A percentile compares a stretch with the other conserved stretches of the same genome.
Conservation (phyloP, 2,797 vertebrate species). For the Sebastes itinus region DNA sequence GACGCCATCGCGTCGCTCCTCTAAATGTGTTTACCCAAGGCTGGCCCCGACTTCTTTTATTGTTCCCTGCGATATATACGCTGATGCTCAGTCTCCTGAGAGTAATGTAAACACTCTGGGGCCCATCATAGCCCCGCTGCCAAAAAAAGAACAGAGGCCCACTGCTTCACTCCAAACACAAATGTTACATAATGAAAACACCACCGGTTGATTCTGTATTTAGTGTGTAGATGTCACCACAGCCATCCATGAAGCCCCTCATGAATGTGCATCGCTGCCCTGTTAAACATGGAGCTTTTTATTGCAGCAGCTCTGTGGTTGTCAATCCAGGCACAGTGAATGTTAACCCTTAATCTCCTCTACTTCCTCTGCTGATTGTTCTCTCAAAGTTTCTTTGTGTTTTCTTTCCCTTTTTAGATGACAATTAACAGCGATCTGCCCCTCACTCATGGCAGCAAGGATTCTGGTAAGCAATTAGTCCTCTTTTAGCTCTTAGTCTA, state of each 20-base stretch:
- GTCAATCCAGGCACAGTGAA: neutral
- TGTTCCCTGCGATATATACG: slow-evolving; percentile 44
- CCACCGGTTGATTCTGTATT: slow-evolving; percentile 22
- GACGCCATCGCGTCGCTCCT: slow-evolving; percentile 46
- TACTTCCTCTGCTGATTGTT: slow-evolving; percentile 11
- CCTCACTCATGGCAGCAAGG: slow-evolving; percentile 45
- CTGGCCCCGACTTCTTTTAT: slow-evolving; percentile 62
- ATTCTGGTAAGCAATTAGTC: slow-evolving; percentile 68
- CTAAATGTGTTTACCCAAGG: slow-evolving; percentile 70
- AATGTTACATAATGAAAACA: slow-evolving; percentile 70
- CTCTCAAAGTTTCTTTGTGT: slow-evolving; percentile 28
- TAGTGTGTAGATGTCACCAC: slow-evolving; percentile 21
- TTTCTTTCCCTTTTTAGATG: slow-evolving; percentile 43
- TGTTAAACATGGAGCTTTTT: slow-evolving; percentile 15
- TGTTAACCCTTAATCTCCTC: slow-evolving; percentile 19
- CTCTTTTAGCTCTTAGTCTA: neutral
- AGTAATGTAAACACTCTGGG: slow-evolving; percentile 71
- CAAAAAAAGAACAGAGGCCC: slow-evolving; percentile 69
- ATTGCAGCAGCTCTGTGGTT: neutral
- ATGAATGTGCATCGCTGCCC: slow-evolving; percentile 20
- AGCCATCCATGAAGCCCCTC: neutral
- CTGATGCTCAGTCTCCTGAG: slow-evolving; percentile 54
- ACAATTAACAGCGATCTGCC: slow-evolving; percentile 30
- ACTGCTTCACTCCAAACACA: slow-evolving; percentile 48
- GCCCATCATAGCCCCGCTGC: slow-evolving; percentile 48